These are phyloP conservation scores for Bombus consobrinus DNA, from an alignment of 1,140 invertebrate species.

Conservation along the genomic window DNA sequence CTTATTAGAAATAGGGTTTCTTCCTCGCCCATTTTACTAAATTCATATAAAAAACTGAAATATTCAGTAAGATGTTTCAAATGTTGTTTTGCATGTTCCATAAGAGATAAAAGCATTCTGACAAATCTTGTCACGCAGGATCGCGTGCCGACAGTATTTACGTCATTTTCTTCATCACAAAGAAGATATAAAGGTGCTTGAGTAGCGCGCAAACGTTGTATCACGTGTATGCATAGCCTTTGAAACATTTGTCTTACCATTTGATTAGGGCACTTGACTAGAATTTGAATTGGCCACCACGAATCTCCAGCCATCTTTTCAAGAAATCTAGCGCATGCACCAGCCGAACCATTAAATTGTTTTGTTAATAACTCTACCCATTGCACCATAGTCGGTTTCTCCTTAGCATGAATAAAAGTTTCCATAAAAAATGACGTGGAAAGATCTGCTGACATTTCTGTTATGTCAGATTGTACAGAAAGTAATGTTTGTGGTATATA, in stretches of 20 bases:
- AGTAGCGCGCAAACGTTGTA: conserved; percentile 89
- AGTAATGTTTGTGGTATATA: conserved; percentile 95
- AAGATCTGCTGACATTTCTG: conserved; percentile 92
- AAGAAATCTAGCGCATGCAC: conserved; percentile 96
- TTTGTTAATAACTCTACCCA: conserved; percentile 98
- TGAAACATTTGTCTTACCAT: conserved; percentile 97
- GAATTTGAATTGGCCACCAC: conserved; percentile 97
- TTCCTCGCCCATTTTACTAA: conserved; percentile 97
- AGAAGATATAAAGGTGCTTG: conserved; percentile 78
- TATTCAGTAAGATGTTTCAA: conserved; percentile 95
- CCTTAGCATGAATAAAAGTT: conserved; percentile 98
- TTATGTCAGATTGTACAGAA: conserved; percentile 90
- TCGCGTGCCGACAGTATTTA: conserved; percentile 88
- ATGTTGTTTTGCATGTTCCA: conserved; percentile 94
- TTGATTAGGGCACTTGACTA: conserved; percentile 97
- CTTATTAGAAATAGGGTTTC: conserved; percentile 94
- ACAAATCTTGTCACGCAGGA: conserved; percentile 97
- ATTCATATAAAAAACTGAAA: conserved; percentile 95
- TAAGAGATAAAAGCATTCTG: conserved; percentile 93
- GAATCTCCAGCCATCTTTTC: conserved; percentile 95
- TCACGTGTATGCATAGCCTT: conserved; percentile 96
- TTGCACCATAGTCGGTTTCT: conserved; percentile 98
- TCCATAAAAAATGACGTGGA: conserved; percentile 97
- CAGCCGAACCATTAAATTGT: conserved; percentile 95
- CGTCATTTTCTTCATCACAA: conserved; percentile 81